Conservation (phyloP, 2,888 invertebrate species). For the Ornithoptera alexandrae region DNA sequence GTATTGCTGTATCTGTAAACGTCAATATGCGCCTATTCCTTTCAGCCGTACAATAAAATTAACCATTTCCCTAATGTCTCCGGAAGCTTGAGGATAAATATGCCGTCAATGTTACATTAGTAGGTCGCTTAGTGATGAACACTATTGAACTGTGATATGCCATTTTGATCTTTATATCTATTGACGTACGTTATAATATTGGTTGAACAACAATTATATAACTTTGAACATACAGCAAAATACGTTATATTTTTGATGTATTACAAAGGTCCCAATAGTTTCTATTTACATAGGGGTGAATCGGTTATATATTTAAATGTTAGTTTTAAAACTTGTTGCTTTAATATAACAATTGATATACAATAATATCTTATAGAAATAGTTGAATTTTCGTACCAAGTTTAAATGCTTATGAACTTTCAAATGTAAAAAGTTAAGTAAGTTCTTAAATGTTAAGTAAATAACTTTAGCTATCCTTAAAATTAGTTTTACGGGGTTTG, state of each 20-base stretch:
- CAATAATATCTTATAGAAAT: no score
- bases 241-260: not conserved
- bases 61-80: slow-evolving; percentile 21
- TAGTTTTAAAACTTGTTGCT: no score
- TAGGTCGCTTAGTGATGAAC: slow-evolving; percentile 5
- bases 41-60: slow-evolving; percentile 20
- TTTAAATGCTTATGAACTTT: no score
- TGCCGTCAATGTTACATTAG: slow-evolving; percentile 20
- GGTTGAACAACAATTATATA: not conserved
- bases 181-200: slow-evolving; percentile 31
- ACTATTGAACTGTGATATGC: not conserved
- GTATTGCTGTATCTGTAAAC: slow-evolving; percentile 1
- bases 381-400: no score
- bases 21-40: slow-evolving; percentile 14
- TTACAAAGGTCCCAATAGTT: not conserved
- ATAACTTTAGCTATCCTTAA: no score
- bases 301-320: no score
- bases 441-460: no score
- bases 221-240: not conserved
- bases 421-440: no score
- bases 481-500: no score
- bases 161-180: not conserved
- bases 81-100: slow-evolving; percentile 19
- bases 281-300: no score
- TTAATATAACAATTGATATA: no score